A percentile compares a stretch with the other conserved stretches of the same genome.
Evolutionary conservation across 2,797 vertebrate species (phyloP).

Genomic region (Nothura maculosa): DNA sequence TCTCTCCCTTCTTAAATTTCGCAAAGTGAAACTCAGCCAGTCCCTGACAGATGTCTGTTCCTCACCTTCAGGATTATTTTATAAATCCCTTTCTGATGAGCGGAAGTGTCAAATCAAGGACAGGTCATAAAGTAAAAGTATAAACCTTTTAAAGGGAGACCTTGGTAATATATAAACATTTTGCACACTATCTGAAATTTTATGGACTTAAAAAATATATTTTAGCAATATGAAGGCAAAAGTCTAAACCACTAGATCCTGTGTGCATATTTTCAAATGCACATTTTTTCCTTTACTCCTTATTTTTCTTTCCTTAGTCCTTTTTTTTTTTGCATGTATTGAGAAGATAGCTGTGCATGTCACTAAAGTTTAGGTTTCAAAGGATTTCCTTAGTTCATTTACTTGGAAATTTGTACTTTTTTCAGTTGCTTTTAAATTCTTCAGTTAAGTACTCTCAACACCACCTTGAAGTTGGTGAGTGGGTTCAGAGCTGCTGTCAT

Average conservation of each 20-base stretch:
- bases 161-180: constrained; percentile 89
- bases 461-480: constrained; percentile 52
- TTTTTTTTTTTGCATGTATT: constrained; percentile 42
- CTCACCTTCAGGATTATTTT: constrained; percentile 89
- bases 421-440: constrained; percentile 61
- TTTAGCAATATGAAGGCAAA: constrained; percentile 80
- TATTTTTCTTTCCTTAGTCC: constrained; percentile 60
- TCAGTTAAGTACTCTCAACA: constrained; percentile 34
- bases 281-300: constrained; percentile 7
- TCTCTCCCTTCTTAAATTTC: constrained; percentile 88
- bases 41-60: constrained; percentile 86
- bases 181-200: constrained; percentile 86
- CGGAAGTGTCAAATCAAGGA: constrained; percentile 90
- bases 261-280: constrained; percentile 60
- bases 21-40: constrained; percentile 84
- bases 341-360: constrained; percentile 59
- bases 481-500: constrained; percentile 35
- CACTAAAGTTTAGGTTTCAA: constrained; percentile 67
- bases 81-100: constrained; percentile 90
- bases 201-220: constrained; percentile 83
- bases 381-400: constrained; percentile 58
- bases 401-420: constrained; percentile 62
- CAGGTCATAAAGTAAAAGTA: constrained; percentile 89
- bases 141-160: constrained; percentile 88
- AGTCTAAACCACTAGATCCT: constrained; percentile 75